Evolutionary conservation across 2,888 invertebrate genomes (phyloP).

Genomic region (Melinaea menophilus): DNA sequence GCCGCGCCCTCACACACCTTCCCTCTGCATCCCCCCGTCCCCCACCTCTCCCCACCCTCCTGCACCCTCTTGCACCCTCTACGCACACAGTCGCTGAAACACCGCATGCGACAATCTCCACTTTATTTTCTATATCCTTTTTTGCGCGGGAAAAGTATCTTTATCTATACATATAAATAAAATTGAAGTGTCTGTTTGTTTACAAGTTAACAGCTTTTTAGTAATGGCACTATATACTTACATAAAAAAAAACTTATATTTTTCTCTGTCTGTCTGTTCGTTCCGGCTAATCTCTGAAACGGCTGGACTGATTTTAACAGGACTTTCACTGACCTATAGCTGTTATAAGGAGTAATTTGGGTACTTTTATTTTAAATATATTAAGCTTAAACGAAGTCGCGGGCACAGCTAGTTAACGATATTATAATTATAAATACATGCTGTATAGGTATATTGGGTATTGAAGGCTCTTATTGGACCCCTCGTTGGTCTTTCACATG

Average conservation of each 20-base stretch:
- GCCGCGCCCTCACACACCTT: slow-evolving; percentile 47
- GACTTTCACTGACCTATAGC: too few relatives aligned
- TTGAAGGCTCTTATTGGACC: slow-evolving; percentile 8
- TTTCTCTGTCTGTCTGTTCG: too few relatives aligned
- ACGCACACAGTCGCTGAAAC: slow-evolving; percentile 49
- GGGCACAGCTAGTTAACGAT: too few relatives aligned
- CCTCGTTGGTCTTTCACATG: slow-evolving; percentile 21
- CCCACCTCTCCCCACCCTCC: slow-evolving; percentile 38
- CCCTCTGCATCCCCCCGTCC: slow-evolving; percentile 32
- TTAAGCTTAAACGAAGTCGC: too few relatives aligned
- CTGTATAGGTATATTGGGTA: too few relatives aligned
- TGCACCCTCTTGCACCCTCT: slow-evolving; percentile 37
- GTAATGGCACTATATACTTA: neutral
- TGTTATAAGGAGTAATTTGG: too few relatives aligned
- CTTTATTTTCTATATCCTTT: slow-evolving; percentile 35
- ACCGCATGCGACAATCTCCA: slow-evolving; percentile 73
- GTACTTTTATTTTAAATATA: too few relatives aligned
- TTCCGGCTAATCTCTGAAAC: too few relatives aligned
- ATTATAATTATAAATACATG: too few relatives aligned
- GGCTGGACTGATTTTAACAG: too few relatives aligned
- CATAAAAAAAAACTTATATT: too few relatives aligned
- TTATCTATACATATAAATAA: neutral
- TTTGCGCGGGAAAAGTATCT: slow-evolving; percentile 31
- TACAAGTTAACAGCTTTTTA: neutral
- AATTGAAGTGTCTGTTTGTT: neutral